These are phyloP conservation scores for Pangasianodon hypophthalmus DNA, from an alignment of 2,113 vertebrate species.

Conservation along the genomic window DNA sequence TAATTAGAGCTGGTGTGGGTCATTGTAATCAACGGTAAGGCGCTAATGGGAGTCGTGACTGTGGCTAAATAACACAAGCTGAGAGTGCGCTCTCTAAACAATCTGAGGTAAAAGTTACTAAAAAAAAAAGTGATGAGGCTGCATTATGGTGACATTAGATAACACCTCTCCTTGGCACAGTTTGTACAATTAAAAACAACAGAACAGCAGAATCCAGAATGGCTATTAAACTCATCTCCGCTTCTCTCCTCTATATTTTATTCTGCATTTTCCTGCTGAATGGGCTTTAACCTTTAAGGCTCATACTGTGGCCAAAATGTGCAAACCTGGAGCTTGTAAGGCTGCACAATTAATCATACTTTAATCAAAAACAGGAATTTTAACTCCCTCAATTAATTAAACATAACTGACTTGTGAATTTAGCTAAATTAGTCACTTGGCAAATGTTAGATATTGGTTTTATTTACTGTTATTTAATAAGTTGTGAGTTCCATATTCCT, in stretches of 20 bases:
- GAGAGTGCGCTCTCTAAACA: conserved; percentile 21
- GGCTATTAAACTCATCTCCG: background rate
- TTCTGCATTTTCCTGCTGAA: conserved; percentile 28
- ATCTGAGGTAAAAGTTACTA: conserved; percentile 34
- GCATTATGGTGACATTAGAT: conserved; percentile 42
- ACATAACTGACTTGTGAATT: background rate
- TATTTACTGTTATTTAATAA: background rate
- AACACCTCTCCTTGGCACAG: conserved; percentile 9
- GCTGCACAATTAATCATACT: background rate
- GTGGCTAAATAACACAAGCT: conserved; percentile 7
- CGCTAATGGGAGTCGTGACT: conserved; percentile 21
- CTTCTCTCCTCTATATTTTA: background rate
- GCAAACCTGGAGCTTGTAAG: background rate
- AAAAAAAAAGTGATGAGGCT: conserved; percentile 37
- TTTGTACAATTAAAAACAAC: conserved; percentile 48
- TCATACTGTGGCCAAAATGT: background rate
- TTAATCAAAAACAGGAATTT: background rate
- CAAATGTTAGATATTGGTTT: background rate
- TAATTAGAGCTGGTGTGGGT: background rate
- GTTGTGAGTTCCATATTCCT: background rate
- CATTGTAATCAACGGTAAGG: conserved; percentile 6
- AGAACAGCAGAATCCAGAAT: conserved; percentile 42
- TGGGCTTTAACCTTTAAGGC: conserved; percentile 34
- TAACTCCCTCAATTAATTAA: background rate
- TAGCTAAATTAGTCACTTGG: background rate